A percentile compares a stretch with the other conserved stretches of the same genome.
These are phyloP conservation scores for Campylomormyrus numenius DNA, from an alignment of 2,113 vertebrate species.

Conservation along the genomic window DNA sequence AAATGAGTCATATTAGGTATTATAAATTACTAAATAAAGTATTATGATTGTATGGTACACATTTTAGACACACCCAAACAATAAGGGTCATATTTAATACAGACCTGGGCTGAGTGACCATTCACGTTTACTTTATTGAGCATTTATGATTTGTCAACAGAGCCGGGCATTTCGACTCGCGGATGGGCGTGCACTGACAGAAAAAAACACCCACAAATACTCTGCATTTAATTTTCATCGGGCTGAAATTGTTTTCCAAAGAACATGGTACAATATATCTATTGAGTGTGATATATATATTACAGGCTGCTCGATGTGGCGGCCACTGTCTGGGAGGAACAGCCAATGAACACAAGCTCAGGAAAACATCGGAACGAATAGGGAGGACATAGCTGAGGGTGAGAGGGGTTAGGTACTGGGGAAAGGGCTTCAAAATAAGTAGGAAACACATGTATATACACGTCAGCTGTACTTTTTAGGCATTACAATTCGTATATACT, in stretches of 20 bases:
- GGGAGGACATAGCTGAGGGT: conserved; percentile 29
- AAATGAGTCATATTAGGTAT: background rate
- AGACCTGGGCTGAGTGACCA: background rate
- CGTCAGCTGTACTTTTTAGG: conserved; percentile 51
- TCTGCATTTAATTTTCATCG: conserved; percentile 54
- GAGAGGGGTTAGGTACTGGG: background rate
- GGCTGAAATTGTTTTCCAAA: conserved; percentile 50
- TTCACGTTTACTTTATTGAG: conserved; percentile 8
- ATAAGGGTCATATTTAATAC: background rate
- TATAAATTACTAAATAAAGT: background rate
- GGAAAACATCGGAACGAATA: conserved; percentile 52
- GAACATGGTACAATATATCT: conserved; percentile 58
- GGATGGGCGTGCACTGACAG: background rate
- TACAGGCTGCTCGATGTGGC: conserved; percentile 42
- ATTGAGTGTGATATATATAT: conserved; percentile 48
- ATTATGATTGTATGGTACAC: background rate
- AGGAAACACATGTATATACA: conserved; percentile 64
- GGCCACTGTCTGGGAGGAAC: conserved; percentile 42
- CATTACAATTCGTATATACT: conserved; percentile 52
- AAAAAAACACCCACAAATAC: conserved; percentile 29
- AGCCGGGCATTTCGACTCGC: background rate
- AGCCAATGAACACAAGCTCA: conserved; percentile 43
- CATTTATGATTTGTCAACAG: background rate
- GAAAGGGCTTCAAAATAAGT: conserved; percentile 46
- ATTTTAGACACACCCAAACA: background rate